phyloP scores from a whole-genome alignment of 2,797 vertebrate species.

The Sarcoramphus papa region DNA sequence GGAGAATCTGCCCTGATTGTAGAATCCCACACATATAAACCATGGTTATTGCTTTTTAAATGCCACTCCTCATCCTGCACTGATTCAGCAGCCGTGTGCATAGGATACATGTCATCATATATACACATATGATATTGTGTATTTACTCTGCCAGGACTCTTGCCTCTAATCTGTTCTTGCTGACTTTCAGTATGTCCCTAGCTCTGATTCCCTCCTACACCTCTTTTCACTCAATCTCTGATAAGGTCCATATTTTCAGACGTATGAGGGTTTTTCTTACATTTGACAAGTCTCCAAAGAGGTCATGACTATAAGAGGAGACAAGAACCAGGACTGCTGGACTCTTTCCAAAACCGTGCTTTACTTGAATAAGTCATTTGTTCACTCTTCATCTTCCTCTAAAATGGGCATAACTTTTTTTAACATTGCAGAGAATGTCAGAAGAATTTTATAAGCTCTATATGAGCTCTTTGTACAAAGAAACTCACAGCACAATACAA shows the following conservation, averaged over 20 bases:
- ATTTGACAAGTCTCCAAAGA: background rate
- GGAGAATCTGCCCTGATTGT: too few species aligned
- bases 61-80: background rate
- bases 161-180: background rate
- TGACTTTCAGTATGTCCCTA: background rate
- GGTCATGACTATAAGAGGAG: background rate
- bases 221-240: background rate
- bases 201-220: background rate
- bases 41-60: background rate
- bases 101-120: background rate
- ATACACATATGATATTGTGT: background rate
- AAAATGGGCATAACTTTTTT: background rate
- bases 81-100: background rate
- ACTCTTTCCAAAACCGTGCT: background rate
- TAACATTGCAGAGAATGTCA: background rate
- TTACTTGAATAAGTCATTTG: background rate
- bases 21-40: background rate
- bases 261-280: background rate
- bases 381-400: background rate
- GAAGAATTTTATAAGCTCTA: background rate
- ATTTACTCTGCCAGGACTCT: background rate
- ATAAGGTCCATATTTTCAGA: background rate
- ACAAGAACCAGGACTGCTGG: background rate
- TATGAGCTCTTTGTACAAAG: background rate
- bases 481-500: background rate